These are phyloP conservation scores for Lycia hirtaria DNA, from an alignment of 2,888 invertebrate species.

Conservation along the genomic window DNA sequence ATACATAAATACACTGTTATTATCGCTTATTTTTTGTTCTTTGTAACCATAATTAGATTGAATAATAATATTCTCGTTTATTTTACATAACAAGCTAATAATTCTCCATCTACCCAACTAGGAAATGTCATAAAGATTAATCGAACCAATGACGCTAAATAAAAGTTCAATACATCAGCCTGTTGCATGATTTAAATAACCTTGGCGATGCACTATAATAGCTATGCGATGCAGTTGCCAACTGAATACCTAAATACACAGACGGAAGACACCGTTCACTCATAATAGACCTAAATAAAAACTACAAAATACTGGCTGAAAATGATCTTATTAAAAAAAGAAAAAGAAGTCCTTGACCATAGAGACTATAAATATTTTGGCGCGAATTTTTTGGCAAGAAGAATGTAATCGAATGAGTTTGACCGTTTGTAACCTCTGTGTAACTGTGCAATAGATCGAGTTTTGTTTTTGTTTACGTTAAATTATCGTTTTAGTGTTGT, in stretches of 20 bases:
- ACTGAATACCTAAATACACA: constrained; percentile 45
- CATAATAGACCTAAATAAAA: constrained; percentile 9
- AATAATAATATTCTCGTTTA: no score
- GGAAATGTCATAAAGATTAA: constrained; percentile 12
- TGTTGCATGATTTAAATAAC: constrained; percentile 67
- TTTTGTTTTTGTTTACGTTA: constrained; percentile 9
- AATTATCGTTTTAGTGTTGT: background rate
- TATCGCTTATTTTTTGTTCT: no score
- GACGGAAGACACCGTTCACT: constrained; percentile 35
- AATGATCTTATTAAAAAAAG: background rate
- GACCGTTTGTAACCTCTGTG: background rate
- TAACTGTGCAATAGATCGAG: background rate
- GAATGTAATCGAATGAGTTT: background rate
- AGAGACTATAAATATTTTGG: no score
- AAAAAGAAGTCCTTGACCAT: no score
- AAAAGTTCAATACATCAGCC: constrained; percentile 54
- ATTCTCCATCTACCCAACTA: constrained; percentile 5
- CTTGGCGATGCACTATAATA: constrained; percentile 61
- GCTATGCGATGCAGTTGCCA: constrained; percentile 60
- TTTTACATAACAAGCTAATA: background rate
- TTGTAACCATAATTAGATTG: no score
- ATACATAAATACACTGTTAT: no score
- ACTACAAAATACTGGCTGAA: background rate
- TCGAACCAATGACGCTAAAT: constrained; percentile 31
- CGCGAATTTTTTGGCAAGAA: constrained; percentile 16